Conservation (phyloP, 64 coral and sea anemone species). For the Acropora yongei region DNA sequence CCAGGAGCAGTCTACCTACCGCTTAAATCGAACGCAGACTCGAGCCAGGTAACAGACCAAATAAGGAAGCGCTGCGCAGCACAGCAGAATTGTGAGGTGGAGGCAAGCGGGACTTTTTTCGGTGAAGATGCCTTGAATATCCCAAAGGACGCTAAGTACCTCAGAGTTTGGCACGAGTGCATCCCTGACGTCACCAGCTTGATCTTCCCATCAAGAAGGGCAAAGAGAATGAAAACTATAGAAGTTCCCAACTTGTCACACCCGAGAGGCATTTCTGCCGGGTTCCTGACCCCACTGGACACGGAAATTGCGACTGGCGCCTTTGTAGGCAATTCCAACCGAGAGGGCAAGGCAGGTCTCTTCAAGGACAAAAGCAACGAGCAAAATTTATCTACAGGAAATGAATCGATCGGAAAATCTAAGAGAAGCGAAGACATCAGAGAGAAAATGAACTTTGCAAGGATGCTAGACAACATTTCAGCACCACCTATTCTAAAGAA, state of each 20-base stretch:
- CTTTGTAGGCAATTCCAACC: background rate
- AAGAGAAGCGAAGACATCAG: background rate
- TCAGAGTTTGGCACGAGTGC: conserved; percentile 76
- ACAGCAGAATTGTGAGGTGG: conserved; percentile 46
- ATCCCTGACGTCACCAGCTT: conserved; percentile 63
- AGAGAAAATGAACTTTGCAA: background rate
- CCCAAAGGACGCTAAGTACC: conserved; percentile 50
- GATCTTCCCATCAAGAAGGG: background rate
- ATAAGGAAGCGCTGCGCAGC: conserved; percentile 55
- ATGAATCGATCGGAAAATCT: background rate
- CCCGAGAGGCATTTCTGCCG: background rate
- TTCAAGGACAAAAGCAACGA: conserved; percentile 39
- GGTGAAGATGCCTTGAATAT: background rate
- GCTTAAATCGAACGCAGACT: background rate
- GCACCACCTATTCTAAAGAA: conserved; percentile 9
- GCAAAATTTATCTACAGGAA: conserved; percentile 27
- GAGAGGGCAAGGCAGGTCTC: background rate
- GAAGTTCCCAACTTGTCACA: conserved; percentile 15
- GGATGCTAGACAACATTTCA: background rate
- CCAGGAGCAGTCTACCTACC: background rate
- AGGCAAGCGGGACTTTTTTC: conserved; percentile 26
- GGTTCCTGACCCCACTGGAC: background rate
- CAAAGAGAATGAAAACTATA: conserved; percentile 26
- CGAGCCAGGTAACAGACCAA: conserved; percentile 21
- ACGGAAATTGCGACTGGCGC: background rate